Evolutionary conservation across 2,113 vertebrate species (phyloP).

Genomic region (Nannobrachium achirus): DNA sequence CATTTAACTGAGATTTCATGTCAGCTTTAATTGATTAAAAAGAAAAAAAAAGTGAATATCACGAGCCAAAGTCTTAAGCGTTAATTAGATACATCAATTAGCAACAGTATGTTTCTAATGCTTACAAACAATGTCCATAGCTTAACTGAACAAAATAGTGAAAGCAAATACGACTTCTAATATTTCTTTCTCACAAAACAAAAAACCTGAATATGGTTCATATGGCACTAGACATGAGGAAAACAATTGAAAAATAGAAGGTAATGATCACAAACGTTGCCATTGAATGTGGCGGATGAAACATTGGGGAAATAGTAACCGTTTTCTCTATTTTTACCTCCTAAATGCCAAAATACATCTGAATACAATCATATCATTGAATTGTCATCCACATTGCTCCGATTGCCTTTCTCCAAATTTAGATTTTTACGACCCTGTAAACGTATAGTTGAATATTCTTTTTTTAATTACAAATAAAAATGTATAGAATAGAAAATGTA

Average conservation of each 20-base stretch:
- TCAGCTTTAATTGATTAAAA: conserved; percentile 36
- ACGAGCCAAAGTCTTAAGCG: conserved; percentile 29
- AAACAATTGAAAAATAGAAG: not conserved
- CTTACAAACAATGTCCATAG: conserved; percentile 36
- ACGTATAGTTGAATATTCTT: conserved; percentile 27
- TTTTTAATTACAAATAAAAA: conserved; percentile 8
- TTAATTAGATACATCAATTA: conserved; percentile 19
- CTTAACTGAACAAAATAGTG: conserved; percentile 29
- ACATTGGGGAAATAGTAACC: conserved; percentile 31
- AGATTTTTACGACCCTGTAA: conserved; percentile 58
- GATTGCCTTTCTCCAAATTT: conserved; percentile 71
- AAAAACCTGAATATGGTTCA: conserved; percentile 33
- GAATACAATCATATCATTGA: conserved; percentile 62
- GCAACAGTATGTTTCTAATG: conserved; percentile 21
- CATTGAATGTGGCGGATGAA: conserved; percentile 43
- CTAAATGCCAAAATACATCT: conserved; percentile 33
- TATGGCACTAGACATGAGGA: conserved; percentile 63
- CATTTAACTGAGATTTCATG: conserved; percentile 29
- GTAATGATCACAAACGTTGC: conserved; percentile 53
- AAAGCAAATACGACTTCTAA: conserved; percentile 25
- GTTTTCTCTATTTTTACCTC: conserved; percentile 16
- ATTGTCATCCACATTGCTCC: conserved; percentile 62
- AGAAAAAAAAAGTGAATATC: conserved; percentile 36
- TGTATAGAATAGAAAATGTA: conserved; percentile 25
- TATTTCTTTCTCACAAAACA: conserved; percentile 38